Percentiles rank a stretch among this genome's conserved stretches.
These are phyloP conservation scores for Microcebus tavaratra DNA, from an alignment of 2,113 vertebrate genomes.

Conservation along the genomic window DNA sequence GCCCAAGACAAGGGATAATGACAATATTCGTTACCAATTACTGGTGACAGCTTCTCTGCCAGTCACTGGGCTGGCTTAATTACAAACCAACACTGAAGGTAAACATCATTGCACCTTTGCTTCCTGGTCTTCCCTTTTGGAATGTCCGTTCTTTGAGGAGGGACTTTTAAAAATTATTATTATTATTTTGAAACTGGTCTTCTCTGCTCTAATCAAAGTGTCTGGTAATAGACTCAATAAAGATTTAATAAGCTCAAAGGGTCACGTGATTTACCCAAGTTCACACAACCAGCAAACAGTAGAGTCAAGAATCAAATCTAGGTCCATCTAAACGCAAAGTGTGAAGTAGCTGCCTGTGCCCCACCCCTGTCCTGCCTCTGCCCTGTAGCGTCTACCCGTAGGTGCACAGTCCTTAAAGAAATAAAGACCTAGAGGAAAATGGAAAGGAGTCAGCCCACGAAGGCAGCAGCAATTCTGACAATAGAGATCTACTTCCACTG, in stretches of 20 bases:
- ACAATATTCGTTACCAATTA: slow-evolving; percentile 14
- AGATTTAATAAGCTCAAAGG: not conserved
- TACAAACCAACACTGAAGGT: not conserved
- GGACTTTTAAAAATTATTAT: not conserved
- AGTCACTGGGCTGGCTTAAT: not conserved
- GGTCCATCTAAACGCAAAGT: not conserved
- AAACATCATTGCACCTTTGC: not conserved
- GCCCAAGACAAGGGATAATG: not conserved
- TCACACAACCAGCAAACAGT: not conserved
- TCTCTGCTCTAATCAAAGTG: not conserved
- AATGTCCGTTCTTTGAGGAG: not conserved
- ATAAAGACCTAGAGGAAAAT: not conserved
- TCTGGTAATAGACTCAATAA: not conserved
- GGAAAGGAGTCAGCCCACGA: not conserved
- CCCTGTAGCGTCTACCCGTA: not conserved
- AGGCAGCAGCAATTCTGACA: not conserved
- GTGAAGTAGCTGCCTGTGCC: not conserved
- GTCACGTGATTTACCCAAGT: not conserved
- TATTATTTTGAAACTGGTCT: not conserved
- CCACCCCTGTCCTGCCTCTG: not conserved
- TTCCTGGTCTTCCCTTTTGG: not conserved
- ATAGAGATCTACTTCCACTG: not conserved
- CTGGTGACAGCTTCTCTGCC: not conserved
- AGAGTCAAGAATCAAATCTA: not conserved
- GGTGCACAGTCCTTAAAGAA: not conserved